phyloP scores from a whole-genome alignment of 1,140 invertebrate species.

The Zaprionus gabonicus region DNA sequence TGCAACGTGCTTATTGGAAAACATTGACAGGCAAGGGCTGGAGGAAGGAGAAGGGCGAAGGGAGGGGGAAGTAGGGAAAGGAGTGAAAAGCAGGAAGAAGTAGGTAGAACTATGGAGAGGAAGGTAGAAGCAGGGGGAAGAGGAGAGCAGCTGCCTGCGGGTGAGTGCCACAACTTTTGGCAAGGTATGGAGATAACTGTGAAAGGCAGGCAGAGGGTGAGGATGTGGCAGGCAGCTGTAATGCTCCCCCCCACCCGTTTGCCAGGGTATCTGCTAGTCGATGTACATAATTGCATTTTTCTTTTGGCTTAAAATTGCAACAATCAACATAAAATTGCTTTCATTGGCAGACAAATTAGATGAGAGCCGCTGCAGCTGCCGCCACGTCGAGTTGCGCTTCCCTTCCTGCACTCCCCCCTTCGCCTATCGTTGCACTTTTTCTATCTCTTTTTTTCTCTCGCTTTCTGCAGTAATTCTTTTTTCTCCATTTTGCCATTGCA shows the following conservation, averaged over 20 bases:
- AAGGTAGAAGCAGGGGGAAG: not conserved
- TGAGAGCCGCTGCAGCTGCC: constrained; percentile 46
- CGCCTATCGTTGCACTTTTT: not conserved
- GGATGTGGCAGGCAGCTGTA: not conserved
- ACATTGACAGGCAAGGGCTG: constrained; percentile 52
- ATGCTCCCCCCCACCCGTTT: not conserved
- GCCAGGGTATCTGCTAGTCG: constrained; percentile 20
- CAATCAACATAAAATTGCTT: constrained; percentile 58
- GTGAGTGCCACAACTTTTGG: constrained; percentile 39
- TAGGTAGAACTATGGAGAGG: too few relatives aligned
- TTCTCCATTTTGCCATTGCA: constrained; percentile 1
- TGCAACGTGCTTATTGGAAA: constrained; percentile 81
- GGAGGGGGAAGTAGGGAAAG: not conserved
- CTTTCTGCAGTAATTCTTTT: not conserved
- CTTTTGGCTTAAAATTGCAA: constrained; percentile 48
- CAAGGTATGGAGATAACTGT: constrained; percentile 40
- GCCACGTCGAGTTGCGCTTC: constrained; percentile 11
- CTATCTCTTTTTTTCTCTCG: not conserved
- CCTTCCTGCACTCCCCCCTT: not conserved
- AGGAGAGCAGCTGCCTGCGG: constrained; percentile 20
- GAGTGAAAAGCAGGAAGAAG: not conserved
- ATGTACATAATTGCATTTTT: constrained; percentile 6
- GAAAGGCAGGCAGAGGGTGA: not conserved
- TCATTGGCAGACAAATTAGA: constrained; percentile 75
- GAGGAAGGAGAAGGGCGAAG: not conserved